Conservation (phyloP, 2,888 invertebrate species). For the Campaea margaritaria region DNA sequence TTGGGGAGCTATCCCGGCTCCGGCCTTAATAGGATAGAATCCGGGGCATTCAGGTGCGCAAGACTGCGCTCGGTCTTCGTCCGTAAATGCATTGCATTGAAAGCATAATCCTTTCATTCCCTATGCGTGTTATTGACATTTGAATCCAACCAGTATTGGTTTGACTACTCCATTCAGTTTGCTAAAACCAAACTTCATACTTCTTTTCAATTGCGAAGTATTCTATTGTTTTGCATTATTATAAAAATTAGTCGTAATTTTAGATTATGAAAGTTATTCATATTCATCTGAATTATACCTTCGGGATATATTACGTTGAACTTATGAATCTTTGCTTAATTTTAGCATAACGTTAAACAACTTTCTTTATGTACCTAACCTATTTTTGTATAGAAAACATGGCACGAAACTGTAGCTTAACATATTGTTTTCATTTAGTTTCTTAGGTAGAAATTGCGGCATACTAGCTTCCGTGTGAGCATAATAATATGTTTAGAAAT, state of each 20-base stretch:
- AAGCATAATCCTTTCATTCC: constrained; percentile 8
- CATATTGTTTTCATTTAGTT: constrained; percentile 27
- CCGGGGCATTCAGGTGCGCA: constrained; percentile 54
- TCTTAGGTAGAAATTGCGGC: constrained; percentile 21
- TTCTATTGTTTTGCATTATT: too few species aligned
- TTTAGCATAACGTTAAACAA: not conserved
- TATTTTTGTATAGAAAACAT: constrained; percentile 2
- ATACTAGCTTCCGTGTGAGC: constrained; percentile 36
- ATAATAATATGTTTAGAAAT: constrained; percentile 29
- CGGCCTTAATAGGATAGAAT: constrained; percentile 59
- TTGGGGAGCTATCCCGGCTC: constrained; percentile 48
- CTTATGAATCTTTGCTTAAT: not conserved
- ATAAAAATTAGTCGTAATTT: too few species aligned
- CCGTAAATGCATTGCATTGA: constrained; percentile 7
- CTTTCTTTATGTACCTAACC: too few species aligned
- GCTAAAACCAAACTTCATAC: too few species aligned
- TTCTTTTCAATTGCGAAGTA: too few species aligned
- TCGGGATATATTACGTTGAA: too few species aligned
- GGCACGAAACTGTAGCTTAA: constrained; percentile 11
- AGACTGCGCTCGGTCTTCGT: constrained; percentile 34
- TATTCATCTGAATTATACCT: too few species aligned
- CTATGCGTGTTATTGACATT: not conserved
- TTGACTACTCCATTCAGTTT: not conserved
- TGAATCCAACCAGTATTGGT: not conserved
- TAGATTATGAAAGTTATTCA: too few species aligned